Base-by-base conservation (phyloP, 2,888 invertebrate genomes). In the Ceratothoa steindachneri region DNA sequence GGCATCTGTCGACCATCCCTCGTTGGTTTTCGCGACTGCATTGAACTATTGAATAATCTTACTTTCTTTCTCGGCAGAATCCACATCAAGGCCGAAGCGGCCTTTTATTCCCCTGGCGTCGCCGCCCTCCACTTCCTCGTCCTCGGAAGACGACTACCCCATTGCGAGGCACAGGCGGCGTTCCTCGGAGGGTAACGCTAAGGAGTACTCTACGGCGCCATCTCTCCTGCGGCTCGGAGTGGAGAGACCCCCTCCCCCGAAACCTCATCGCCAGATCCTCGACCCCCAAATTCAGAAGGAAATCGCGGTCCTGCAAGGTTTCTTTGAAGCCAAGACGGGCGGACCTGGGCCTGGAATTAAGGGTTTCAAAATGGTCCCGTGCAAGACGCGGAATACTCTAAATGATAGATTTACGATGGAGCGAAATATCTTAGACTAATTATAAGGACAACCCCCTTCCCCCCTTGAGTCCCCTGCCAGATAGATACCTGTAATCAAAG, bases 281-380 rank as follows among this genome's bases (percentile, higher is more conserved):
- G 78, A 78, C 67, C 75, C 75, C 3, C 70, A 75, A 55, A 72
- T 78, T 3, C 78, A 73, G 41, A 71, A 78, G 67, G 75, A 75
- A 29, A 78, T 78, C 28, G 78, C 78, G 4, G 67, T 72, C 65
- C 71, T 77, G 41, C 77, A 77, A 55, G 77, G 77, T n/a, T 41
- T 41, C 15, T 9, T 15, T 5, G 41, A 41, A 15, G 7, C 41
- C 41, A 55, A 73, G 5, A 75, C 73, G 28, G 75, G 69, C 51
- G 78, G 78, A 4, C 78, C 78, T 5, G 78, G 78, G 2, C 78
- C 78, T 52, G 78, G 78, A 27, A 73, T 78, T 28, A 78, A 78
- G 19, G 72, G 75, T 19, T 71, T 78, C 28, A 66, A 71, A 30
- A 71, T 75, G 30, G 71, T 78, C 27, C 78, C 78, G 19, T 74